Base-by-base conservation (phyloP, 2,888 invertebrate species). In the Phalera bucephala region DNA sequence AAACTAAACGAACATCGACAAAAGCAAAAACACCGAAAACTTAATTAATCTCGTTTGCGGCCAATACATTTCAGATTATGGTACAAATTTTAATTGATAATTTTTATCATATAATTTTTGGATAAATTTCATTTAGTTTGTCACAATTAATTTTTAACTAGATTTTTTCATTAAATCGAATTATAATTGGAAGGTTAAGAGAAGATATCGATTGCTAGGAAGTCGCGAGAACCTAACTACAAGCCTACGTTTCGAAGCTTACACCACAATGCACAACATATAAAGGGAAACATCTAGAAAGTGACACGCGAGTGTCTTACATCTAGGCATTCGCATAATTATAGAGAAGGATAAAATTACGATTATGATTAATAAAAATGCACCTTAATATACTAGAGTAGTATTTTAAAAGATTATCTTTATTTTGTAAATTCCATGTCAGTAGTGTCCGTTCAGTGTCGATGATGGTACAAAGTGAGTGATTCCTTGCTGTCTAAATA, bases 201-300 rank as follows among this genome's bases (percentile, higher is more conserved):
- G 83, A 84, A 86, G 84, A 80, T 77, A 71, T 80, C 70, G 64
- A 76, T 84, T 82, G 74, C 78, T 84, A 84, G 88, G 87, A 87
- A 87, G 88, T 84, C 75, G 81, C 82, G 77, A 73, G 72, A 80
- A 80, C 85, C 87, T 86, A 86, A 78, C 87, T 87, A 87, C 76
- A 71, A 80, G 75, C 75, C 85, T 86, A 86, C 78, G 9, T 49
- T 63, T 66, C 82, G 66, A 84, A 85, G 84, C 87, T 75, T 80
- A 80, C 79, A 82, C 71, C 76, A 80, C 78, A 63, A 79, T 73
- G 79, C 80, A 86, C 84, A 84, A 87, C 86, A 85, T 72, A 83
- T 70, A 74, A 50, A 76, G 66, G 80, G 75, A 84, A 77, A 87
- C 81, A 79, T 68, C 85, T 86, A 88, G 67, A 82, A 78, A 77